phyloP scores from a whole-genome alignment of 2,888 invertebrate species.

The Podotricha telesiphe region DNA sequence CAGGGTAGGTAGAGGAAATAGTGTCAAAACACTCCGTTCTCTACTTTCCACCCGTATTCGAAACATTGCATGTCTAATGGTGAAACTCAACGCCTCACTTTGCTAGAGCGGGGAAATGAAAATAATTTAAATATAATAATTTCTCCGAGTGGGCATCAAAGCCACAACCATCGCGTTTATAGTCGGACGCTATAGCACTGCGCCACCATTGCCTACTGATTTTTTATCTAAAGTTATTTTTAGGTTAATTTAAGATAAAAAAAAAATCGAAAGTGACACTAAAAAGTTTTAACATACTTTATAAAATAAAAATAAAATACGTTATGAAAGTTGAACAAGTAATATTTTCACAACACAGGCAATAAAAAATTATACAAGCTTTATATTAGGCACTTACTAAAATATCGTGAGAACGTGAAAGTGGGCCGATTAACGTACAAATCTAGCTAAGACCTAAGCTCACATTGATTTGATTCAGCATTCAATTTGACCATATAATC shows the following conservation, averaged over 20 bases:
- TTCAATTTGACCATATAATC: constrained; percentile 14
- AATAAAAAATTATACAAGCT: constrained; percentile 23
- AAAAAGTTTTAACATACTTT: constrained; percentile 4
- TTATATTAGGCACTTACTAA: constrained; percentile 18
- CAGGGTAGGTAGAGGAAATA: too few species aligned
- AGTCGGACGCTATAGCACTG: too few species aligned
- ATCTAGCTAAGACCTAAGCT: constrained; percentile 28
- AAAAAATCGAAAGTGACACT: neutral
- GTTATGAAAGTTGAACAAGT: constrained; percentile 19
- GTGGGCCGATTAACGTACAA: constrained; percentile 24
- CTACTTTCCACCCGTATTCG: too few species aligned
- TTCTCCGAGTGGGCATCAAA: too few species aligned
- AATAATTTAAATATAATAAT: too few species aligned
- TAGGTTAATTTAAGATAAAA: neutral
- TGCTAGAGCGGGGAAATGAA: too few species aligned
- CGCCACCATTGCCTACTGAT: too few species aligned
- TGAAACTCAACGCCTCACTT: too few species aligned
- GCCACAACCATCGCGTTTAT: too few species aligned
- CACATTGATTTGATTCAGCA: constrained; percentile 10
- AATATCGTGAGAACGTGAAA: constrained; percentile 33
- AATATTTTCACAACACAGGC: constrained; percentile 5
- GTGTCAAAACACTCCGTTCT: too few species aligned
- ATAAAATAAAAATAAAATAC: constrained; percentile 12
- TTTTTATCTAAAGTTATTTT: too few species aligned
- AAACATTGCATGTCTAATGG: too few species aligned